Evolutionary conservation across 35 echinoderm and acorn worm genomes (phyloP).

Genomic region (Nesometra sesokonis): DNA sequence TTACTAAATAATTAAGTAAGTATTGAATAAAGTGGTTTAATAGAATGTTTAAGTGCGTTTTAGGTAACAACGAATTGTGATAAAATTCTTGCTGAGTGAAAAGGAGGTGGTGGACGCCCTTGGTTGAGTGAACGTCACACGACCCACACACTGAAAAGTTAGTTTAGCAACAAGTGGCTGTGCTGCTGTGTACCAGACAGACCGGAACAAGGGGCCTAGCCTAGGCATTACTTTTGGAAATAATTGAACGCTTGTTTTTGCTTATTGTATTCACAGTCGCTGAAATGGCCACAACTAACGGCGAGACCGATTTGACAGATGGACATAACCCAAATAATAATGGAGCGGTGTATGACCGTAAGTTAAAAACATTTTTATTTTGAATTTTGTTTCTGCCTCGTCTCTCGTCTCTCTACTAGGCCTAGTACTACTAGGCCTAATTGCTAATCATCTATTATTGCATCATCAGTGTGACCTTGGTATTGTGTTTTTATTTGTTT

Average conservation of each 20-base stretch:
- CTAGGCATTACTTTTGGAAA: not conserved
- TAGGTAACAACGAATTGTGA: not conserved
- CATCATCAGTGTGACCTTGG: too few species aligned
- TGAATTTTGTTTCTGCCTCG: too few species aligned
- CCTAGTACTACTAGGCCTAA: too few species aligned
- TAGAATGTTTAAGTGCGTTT: not conserved
- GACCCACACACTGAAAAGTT: not conserved
- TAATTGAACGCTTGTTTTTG: not conserved
- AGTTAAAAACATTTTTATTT: not conserved
- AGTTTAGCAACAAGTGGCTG: not conserved
- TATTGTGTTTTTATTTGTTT: too few species aligned
- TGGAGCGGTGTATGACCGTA: not conserved
- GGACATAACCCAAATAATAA: not conserved
- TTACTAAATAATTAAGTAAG: not conserved
- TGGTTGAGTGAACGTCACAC: not conserved
- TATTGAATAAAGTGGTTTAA: not conserved
- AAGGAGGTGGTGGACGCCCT: not conserved
- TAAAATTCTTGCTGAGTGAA: not conserved
- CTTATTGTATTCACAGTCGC: not conserved
- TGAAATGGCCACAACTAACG: not conserved
- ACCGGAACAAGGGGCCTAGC: too few species aligned
- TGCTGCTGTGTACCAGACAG: not conserved
- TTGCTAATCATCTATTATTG: too few species aligned
- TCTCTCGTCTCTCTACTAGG: too few species aligned
- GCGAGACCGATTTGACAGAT: not conserved